Percentiles rank a stretch among this genome's conserved stretches.
These are phyloP conservation scores for Holothuria leucospilota DNA, from an alignment of 53 echinoderm and acorn worm genomes.

Conservation along the genomic window DNA sequence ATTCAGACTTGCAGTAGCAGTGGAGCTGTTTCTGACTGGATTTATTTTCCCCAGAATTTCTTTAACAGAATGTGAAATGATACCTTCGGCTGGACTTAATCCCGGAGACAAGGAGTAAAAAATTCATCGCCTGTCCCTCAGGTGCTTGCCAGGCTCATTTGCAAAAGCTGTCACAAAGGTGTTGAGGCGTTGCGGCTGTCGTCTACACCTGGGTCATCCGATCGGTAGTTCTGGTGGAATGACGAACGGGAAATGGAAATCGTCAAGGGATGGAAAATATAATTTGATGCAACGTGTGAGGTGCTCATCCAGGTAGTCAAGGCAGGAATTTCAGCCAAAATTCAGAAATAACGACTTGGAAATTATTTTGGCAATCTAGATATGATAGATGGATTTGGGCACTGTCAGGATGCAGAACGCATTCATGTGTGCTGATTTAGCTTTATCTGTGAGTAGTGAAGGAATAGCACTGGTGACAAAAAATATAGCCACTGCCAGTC, in stretches of 20 bases:
- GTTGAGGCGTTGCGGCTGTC: slow-evolving; percentile 43
- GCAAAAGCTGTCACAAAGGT: slow-evolving; percentile 40
- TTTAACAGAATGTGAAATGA: slow-evolving; percentile 17
- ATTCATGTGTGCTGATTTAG: slow-evolving; percentile 29
- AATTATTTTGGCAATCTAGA: neutral
- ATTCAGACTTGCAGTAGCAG: slow-evolving; percentile 9
- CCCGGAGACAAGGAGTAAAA: slow-evolving; percentile 17
- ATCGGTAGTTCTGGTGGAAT: slow-evolving; percentile 16
- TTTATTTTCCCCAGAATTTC: slow-evolving; percentile 28
- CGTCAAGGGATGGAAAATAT: slow-evolving; percentile 34
- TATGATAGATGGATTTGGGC: slow-evolving; percentile 17
- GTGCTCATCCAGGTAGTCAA: slow-evolving; percentile 26
- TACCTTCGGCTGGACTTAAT: slow-evolving; percentile 40
- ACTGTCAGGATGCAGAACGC: neutral
- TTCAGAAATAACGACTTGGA: slow-evolving; percentile 6
- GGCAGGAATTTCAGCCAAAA: slow-evolving; percentile 26
- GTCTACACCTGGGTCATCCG: slow-evolving; percentile 54
- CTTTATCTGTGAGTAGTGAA: neutral
- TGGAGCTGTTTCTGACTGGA: slow-evolving; percentile 19
- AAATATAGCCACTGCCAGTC: too few relatives aligned
- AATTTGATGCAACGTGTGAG: slow-evolving; percentile 40
- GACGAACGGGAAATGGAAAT: slow-evolving; percentile 32
- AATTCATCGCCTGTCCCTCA: slow-evolving; percentile 32
- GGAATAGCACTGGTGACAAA: too few relatives aligned
- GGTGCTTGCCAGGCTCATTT: slow-evolving; percentile 42